Evolutionary conservation across 1,140 invertebrate genomes (phyloP), one percentile per base, ranked within the genome.

Genomic region (Brachionus manjavacas): DNA sequence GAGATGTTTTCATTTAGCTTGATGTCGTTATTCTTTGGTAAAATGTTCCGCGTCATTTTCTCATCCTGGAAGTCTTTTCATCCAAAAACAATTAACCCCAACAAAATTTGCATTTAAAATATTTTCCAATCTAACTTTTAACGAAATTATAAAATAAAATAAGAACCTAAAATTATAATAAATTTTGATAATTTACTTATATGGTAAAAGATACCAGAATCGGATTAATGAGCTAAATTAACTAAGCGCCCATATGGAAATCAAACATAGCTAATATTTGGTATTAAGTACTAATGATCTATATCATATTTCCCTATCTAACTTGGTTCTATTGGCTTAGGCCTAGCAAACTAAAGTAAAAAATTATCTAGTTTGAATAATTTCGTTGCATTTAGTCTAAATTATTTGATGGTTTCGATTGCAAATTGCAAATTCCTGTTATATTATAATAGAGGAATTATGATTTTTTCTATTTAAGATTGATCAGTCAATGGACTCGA

Each of bases 131-230:
- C 16, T 39, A 72, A 72, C 39, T 35, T 41, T 41, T 23, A 41
- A 72, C 14, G 16, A 41, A 72, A 72, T 41, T 72, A 39, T 41
- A 41, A 72, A 72, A 72, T 72, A 41, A 39, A 11, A 72, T 41
- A 41, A 72, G 14, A 72, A 41, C 35, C 16, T 41, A 41, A 39
- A 41, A 72, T 72, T 72, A 72, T 72, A 72, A 72, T 72, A 72
- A 72, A 72, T 72, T 72, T 72, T 72, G 39, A 72, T 72, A 72
- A 72, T 72, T 72, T 39, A 41, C 52, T 60, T 20, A 60, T 20
- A 60, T 41, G 68, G 66, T n/a, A 39, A 72, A 41, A 72, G 39
- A 41, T 39, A 41, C 4, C 28, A 39, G 39, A 41, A 72, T 35
- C 35, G 16, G 16, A 72, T 35, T 41, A 72, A 72, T 72, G 31